Evolutionary conservation across 1,140 invertebrate genomes (phyloP), one percentile per base, ranked within the genome.

Genomic region (Leptopilina boulardi): DNA sequence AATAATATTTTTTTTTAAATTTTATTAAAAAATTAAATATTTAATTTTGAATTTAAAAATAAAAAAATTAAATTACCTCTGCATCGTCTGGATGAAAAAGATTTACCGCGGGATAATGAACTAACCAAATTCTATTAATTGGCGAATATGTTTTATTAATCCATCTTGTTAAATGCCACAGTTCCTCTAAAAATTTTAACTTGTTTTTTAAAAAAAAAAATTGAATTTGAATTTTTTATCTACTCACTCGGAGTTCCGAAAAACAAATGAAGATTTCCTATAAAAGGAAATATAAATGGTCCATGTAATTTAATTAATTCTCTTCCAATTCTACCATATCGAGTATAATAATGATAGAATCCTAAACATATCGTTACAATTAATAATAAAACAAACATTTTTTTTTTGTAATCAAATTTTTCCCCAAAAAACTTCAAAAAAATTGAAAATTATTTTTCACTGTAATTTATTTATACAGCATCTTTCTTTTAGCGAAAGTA

Each of bases 301-400:
- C 87, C 85, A 8, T 84, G 85, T 77, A 89, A 80, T 13, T 73
- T 77, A 44, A 84, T 73, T 0, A 85, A 74, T 8, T n/a, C 13
- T 73, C 66, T 85, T 47, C 74, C 73, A 70, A 74, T 66, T 76
- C 81, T 79, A 15, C 76, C 9, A 5, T 26, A 34, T 23, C 47
- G 66, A 18, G 59, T 66, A n/a, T 30, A 66, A 34, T 66, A 66
- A 66, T 66, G 59, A 23, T 34, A 66, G 15, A 66, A 15, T 15
- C 26, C 23, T 4, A 66, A 15, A n/a, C 13, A 4, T 3, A 30
- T 34, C 11, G 59, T 15, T 1, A 66, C 15, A 34, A 66, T n/a
- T n/a, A 66, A 30, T n/a, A 66, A 66, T 30, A 30, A 15, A 13
- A 66, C 3, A 30, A 66, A n/a, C 59, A 66, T 66, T 0, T 4